These are phyloP conservation scores for Rhinogobio ventralis DNA, from an alignment of 2,797 vertebrate genomes.

Conservation along the genomic window DNA sequence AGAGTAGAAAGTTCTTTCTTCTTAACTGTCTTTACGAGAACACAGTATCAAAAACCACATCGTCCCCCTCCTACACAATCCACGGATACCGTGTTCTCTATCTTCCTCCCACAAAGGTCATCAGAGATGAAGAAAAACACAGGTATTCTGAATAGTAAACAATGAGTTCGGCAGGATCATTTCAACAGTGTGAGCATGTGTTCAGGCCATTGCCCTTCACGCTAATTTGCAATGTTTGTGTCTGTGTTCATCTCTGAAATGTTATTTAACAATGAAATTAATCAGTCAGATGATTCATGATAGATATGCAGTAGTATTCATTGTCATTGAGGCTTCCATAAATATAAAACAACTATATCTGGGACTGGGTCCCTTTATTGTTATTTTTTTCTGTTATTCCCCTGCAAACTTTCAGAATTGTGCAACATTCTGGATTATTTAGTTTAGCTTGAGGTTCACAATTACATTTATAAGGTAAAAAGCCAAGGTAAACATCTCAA, in stretches of 20 bases:
- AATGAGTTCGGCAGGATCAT: slow-evolving; percentile 38
- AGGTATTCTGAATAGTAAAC: slow-evolving; percentile 72
- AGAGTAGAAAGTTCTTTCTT: slow-evolving; percentile 73
- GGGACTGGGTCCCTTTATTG: background rate
- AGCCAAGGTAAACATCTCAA: background rate
- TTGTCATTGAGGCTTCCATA: background rate
- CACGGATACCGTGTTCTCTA: slow-evolving; percentile 77
- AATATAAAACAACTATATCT: background rate
- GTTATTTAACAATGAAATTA: background rate
- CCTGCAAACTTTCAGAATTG: slow-evolving; percentile 21
- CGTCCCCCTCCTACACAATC: slow-evolving; percentile 86
- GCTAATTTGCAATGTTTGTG: background rate
- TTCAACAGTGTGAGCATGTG: slow-evolving; percentile 8
- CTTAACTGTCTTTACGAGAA: slow-evolving; percentile 81
- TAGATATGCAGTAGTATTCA: background rate
- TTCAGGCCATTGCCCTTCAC: background rate
- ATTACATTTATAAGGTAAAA: background rate
- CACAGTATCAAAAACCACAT: slow-evolving; percentile 91
- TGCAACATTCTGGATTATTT: slow-evolving; percentile 1
- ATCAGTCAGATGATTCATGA: slow-evolving; percentile 1
- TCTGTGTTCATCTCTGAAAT: background rate
- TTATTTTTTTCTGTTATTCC: slow-evolving; percentile 27
- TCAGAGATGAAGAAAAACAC: slow-evolving; percentile 78
- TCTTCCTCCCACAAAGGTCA: slow-evolving; percentile 92
- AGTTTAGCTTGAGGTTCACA: background rate